Evolutionary conservation across 2,113 vertebrate species (phyloP).

Genomic region (Melospiza melodia): DNA sequence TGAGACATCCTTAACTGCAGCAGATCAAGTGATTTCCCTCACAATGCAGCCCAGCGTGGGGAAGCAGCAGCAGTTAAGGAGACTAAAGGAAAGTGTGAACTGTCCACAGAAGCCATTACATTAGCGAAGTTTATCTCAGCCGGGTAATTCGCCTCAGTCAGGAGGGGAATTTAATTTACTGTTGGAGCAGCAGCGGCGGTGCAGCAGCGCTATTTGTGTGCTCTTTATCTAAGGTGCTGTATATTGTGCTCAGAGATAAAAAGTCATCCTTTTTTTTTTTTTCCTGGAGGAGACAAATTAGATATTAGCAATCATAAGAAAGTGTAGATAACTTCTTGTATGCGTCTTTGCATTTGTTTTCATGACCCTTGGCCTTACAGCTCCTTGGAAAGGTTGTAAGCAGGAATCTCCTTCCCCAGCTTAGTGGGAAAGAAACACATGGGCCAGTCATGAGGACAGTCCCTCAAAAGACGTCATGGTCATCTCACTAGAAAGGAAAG

Average conservation of each 20-base stretch:
- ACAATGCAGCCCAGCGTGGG: not conserved
- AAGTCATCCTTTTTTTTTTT: not conserved
- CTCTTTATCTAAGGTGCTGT: slow-evolving; percentile 13
- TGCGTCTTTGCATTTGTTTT: not conserved
- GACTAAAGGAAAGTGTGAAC: slow-evolving; percentile 44
- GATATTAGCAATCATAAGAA: slow-evolving; percentile 32
- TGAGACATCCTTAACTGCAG: not conserved
- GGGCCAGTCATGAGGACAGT: not conserved
- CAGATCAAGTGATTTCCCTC: slow-evolving; percentile 24
- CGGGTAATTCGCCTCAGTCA: slow-evolving; percentile 28
- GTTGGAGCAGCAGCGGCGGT: not conserved
- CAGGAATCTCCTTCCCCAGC: not conserved
- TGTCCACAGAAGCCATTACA: slow-evolving; percentile 44
- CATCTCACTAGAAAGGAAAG: not conserved
- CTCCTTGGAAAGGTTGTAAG: not conserved
- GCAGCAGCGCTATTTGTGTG: not conserved
- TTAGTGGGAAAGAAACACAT: not conserved
- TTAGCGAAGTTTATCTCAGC: slow-evolving; percentile 56
- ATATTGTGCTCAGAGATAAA: slow-evolving; percentile 37
- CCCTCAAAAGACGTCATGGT: not conserved
- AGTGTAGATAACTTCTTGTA: not conserved
- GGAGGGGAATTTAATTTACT: slow-evolving; percentile 37
- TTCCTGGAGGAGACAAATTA: slow-evolving; percentile 24
- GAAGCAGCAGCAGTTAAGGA: slow-evolving; percentile 21
- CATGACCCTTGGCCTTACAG: not conserved